These are phyloP conservation scores for Leptinotarsa juncta DNA, from an alignment of 2,888 invertebrate species.

Conservation along the genomic window DNA sequence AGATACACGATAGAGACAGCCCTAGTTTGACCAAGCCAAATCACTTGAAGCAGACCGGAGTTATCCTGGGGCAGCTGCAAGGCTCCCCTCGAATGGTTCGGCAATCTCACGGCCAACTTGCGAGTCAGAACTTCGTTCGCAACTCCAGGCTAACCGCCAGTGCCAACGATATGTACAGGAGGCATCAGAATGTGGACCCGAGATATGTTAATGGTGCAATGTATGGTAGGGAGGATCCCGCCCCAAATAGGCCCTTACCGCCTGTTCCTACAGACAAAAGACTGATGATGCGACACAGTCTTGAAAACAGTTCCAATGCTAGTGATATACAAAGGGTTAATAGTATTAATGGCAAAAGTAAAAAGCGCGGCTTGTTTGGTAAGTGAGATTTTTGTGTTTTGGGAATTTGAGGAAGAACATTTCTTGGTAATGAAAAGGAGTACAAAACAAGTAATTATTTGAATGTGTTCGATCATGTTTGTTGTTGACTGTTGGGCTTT, in stretches of 20 bases:
- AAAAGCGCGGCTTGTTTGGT: slow-evolving; percentile 56
- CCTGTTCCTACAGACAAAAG: slow-evolving; percentile 59
- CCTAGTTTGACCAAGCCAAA: slow-evolving; percentile 32
- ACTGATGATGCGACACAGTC: slow-evolving; percentile 32
- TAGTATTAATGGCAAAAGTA: slow-evolving; percentile 71
- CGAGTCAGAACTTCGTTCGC: slow-evolving; percentile 59
- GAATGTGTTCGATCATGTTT: too few species aligned
- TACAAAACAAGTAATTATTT: too few species aligned
- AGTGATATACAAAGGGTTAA: slow-evolving; percentile 79
- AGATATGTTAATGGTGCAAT: slow-evolving; percentile 41
- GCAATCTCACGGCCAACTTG: slow-evolving; percentile 44
- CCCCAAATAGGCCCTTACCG: slow-evolving; percentile 63
- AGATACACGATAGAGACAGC: slow-evolving; percentile 61
- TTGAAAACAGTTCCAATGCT: slow-evolving; percentile 39
- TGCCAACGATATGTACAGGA: slow-evolving; percentile 63
- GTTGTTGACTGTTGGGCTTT: too few species aligned
- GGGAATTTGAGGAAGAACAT: slow-evolving; percentile 50
- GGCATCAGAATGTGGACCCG: slow-evolving; percentile 37
- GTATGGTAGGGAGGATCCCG: slow-evolving; percentile 29
- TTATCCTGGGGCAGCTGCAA: slow-evolving; percentile 62
- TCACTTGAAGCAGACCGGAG: slow-evolving; percentile 55
- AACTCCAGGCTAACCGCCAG: slow-evolving; percentile 63
- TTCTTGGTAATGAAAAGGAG: too few species aligned
- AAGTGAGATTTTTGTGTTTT: slow-evolving; percentile 51
- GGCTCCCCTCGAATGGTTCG: slow-evolving; percentile 38